Conservation (phyloP, 2,113 vertebrate genomes). For the Mola mola region DNA sequence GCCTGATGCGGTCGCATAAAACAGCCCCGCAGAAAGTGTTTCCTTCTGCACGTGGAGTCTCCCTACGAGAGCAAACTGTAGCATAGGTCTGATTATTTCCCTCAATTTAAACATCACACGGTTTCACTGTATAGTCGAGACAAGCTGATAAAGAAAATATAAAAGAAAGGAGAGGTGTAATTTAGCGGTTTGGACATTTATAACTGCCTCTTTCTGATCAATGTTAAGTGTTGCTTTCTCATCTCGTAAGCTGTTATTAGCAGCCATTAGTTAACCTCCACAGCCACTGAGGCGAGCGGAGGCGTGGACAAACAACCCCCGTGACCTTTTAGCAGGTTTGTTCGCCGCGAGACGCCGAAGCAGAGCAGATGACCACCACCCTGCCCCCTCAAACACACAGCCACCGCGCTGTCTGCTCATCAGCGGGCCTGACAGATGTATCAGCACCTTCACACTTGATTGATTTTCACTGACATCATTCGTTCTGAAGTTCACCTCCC, state of each 20-base stretch:
- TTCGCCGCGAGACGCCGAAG: neutral
- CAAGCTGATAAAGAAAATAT: too few relatives aligned
- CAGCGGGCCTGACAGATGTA: slow-evolving; percentile 28
- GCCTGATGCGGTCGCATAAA: neutral
- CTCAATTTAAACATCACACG: too few relatives aligned
- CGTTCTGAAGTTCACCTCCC: neutral
- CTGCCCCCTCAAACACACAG: slow-evolving; percentile 45
- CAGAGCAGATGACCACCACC: slow-evolving; percentile 30
- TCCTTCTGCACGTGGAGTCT: too few relatives aligned
- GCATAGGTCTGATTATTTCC: too few relatives aligned
- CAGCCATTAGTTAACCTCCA: slow-evolving; percentile 13
- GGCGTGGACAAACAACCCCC: slow-evolving; percentile 49
- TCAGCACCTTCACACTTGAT: slow-evolving; percentile 1
- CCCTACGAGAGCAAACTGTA: too few relatives aligned
- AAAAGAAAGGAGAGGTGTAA: neutral
- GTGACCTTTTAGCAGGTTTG: slow-evolving; percentile 62
- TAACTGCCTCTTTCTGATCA: too few relatives aligned
- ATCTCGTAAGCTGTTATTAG: neutral
- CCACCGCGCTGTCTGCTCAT: slow-evolving; percentile 16
- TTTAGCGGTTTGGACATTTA: too few relatives aligned
- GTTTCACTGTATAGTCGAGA: too few relatives aligned
- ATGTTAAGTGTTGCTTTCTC: neutral
- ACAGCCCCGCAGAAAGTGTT: neutral
- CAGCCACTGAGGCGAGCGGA: slow-evolving; percentile 40
- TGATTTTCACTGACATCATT: neutral